Conservation (phyloP, 2,888 invertebrate species). For the Heliothis peltigera region DNA sequence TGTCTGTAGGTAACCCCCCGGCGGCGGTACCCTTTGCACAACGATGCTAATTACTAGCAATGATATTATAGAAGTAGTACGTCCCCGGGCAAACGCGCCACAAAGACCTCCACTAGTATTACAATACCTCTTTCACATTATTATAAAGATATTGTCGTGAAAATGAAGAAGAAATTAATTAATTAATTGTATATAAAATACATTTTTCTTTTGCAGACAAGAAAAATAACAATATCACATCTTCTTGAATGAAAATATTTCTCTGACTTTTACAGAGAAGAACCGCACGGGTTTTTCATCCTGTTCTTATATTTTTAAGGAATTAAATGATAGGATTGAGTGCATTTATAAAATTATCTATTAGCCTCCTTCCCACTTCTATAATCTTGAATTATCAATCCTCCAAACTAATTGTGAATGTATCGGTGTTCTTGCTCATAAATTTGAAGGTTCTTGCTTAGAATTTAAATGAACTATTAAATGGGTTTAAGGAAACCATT, state of each 20-base stretch:
- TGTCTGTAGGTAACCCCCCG: neutral
- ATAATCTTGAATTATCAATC: neutral
- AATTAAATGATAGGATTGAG: too few relatives aligned
- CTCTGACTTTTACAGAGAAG: too few relatives aligned
- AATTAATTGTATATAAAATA: too few relatives aligned
- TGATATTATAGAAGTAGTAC: neutral
- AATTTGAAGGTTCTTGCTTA: neutral
- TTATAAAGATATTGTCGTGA: neutral
- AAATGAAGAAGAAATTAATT: neutral
- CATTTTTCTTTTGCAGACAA: too few relatives aligned
- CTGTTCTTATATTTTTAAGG: too few relatives aligned
- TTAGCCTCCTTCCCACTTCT: neutral
- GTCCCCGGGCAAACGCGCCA: neutral
- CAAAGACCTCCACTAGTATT: neutral
- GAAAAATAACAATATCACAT: too few relatives aligned
- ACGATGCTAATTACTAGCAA: neutral
- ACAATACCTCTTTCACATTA: neutral
- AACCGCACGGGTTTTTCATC: too few relatives aligned
- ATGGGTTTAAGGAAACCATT: neutral
- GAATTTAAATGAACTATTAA: slow-evolving; percentile 4
- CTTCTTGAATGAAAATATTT: too few relatives aligned
- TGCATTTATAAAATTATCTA: neutral
- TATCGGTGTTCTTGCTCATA: slow-evolving; percentile 3
- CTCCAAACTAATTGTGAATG: slow-evolving; percentile 13
- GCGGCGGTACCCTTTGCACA: neutral